phyloP scores from a whole-genome alignment of 1,140 invertebrate species.

The Drosophila tani region DNA sequence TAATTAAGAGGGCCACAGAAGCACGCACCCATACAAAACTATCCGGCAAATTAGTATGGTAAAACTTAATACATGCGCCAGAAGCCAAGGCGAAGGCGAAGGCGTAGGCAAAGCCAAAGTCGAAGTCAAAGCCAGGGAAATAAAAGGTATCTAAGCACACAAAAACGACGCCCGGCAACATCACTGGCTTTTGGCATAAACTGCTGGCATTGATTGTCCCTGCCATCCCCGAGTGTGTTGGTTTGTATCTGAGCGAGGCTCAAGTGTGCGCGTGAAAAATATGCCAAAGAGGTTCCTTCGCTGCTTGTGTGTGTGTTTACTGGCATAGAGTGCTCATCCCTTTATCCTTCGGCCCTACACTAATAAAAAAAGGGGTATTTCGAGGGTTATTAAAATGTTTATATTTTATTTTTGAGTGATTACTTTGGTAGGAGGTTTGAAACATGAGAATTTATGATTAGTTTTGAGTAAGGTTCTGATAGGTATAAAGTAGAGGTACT shows the following conservation, averaged over 20 bases:
- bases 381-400: no score
- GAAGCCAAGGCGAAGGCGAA: conserved; percentile 24
- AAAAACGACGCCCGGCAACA: conserved; percentile 33
- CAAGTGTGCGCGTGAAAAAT: conserved; percentile 57
- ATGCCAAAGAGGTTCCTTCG: conserved; percentile 46
- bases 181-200: conserved; percentile 71
- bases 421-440: background rate
- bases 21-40: conserved; percentile 53
- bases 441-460: no score
- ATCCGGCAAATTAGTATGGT: conserved; percentile 74
- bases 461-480: background rate
- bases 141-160: conserved; percentile 40
- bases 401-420: background rate
- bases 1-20: conserved; percentile 68
- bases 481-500: no score
- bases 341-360: conserved; percentile 13
- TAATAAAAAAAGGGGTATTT: background rate
- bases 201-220: conserved; percentile 70
- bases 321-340: conserved; percentile 12
- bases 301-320: conserved; percentile 1
- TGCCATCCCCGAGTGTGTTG: conserved; percentile 2
- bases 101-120: conserved; percentile 8
- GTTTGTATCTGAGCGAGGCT: conserved; percentile 9
- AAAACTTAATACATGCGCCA: conserved; percentile 72
- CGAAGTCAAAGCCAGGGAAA: conserved; percentile 43